Evolutionary conservation across 2,113 vertebrate genomes (phyloP).

Genomic region (Charadrius vociferus): DNA sequence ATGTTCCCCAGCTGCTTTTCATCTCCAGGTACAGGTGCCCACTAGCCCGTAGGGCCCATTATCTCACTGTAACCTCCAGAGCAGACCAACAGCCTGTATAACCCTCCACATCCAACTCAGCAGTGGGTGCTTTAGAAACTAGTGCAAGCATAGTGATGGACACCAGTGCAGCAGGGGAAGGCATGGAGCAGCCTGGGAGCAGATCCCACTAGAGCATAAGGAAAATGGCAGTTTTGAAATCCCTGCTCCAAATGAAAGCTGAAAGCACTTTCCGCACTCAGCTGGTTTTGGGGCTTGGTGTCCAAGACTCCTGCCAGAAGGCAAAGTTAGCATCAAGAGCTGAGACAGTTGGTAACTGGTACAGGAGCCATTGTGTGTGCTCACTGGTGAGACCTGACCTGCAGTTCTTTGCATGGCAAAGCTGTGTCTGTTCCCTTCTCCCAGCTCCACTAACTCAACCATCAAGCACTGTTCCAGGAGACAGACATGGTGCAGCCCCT

Average conservation of each 20-base stretch:
- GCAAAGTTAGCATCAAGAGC: not conserved
- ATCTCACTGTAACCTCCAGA: not conserved
- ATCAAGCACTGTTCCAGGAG: fast-evolving
- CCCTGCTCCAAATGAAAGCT: not conserved
- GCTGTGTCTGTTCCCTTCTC: not conserved
- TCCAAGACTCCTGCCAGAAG: not conserved
- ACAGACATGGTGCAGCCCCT: not conserved
- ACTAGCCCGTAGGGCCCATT: not conserved
- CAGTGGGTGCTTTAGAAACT: not conserved
- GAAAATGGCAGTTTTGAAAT: not conserved
- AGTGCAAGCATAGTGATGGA: not conserved
- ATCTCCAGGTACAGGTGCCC: not conserved
- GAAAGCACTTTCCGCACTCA: not conserved
- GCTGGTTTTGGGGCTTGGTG: not conserved
- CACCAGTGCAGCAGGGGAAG: not conserved
- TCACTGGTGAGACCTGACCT: not conserved
- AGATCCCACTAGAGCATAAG: not conserved
- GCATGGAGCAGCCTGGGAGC: not conserved
- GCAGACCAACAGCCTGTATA: not conserved
- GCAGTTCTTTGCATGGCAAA: not conserved
- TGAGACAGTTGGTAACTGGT: not conserved
- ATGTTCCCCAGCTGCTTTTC: not conserved
- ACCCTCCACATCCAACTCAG: not conserved
- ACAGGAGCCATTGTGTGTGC: not conserved
- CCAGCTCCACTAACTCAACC: not conserved